A percentile compares a stretch with the other conserved stretches of the same genome.
Evolutionary conservation across 2,888 invertebrate species (phyloP).

Genomic region (Agrotis clavis): DNA sequence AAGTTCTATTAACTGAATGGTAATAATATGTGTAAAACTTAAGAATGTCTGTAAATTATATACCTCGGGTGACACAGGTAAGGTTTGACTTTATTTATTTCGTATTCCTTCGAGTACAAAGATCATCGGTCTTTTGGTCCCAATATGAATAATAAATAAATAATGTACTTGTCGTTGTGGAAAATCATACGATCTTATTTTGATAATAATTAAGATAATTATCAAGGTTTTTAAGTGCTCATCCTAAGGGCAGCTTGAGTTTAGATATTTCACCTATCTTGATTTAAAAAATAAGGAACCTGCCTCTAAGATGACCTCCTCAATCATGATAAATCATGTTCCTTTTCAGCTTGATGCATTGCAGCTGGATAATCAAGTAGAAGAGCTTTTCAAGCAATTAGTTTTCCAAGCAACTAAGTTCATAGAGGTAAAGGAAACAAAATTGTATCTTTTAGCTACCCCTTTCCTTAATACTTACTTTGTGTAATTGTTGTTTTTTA

Average conservation of each 20-base stretch:
- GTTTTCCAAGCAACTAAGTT: conserved; percentile 92
- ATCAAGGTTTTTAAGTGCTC: no score
- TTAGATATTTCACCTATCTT: background rate
- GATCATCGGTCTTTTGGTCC: background rate
- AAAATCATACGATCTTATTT: no score
- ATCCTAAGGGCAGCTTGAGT: background rate
- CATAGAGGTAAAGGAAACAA: conserved; percentile 90
- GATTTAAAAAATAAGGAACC: background rate
- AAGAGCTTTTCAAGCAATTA: conserved; percentile 93
- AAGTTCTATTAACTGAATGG: background rate
- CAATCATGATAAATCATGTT: background rate
- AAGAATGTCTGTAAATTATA: conserved; percentile 82
- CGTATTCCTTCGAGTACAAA: conserved; percentile 4
- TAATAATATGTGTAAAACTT: background rate
- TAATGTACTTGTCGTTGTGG: no score
- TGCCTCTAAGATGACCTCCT: no score
- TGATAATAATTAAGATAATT: no score
- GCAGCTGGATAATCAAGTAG: conserved; percentile 95
- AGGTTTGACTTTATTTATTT: conserved; percentile 12
- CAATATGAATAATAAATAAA: background rate
- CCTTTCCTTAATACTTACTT: background rate
- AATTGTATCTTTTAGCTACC: no score
- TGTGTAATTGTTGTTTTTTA: conserved; percentile 1
- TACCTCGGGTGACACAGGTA: conserved; percentile 87
- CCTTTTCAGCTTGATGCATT: conserved; percentile 93